These are phyloP conservation scores for Orthonyx spaldingii DNA, from an alignment of 2,113 vertebrate genomes.

Conservation along the genomic window DNA sequence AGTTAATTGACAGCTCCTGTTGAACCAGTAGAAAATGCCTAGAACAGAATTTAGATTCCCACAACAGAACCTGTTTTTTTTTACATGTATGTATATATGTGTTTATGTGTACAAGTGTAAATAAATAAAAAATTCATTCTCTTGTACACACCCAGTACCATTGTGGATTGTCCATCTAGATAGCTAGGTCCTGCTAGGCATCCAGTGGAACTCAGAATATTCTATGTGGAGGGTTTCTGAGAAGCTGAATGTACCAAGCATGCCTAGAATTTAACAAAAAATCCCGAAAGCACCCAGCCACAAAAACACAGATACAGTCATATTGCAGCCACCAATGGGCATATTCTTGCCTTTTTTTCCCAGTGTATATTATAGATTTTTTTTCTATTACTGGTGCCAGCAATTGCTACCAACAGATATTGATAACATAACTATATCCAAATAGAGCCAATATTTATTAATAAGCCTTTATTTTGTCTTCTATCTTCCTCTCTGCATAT, in stretches of 20 bases:
- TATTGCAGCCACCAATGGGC: background rate
- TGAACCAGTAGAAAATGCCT: background rate
- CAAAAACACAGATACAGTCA: background rate
- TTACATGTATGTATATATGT: too few species aligned
- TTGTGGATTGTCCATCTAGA: background rate
- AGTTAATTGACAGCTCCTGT: background rate
- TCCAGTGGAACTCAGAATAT: background rate
- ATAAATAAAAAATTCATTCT: background rate
- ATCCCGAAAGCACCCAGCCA: accelerated
- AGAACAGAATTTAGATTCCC: background rate
- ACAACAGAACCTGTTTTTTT: background rate
- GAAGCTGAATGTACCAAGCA: background rate
- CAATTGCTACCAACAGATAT: background rate
- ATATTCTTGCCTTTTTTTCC: background rate
- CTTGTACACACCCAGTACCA: background rate
- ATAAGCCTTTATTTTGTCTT: background rate
- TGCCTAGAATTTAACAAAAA: background rate
- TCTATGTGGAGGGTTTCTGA: background rate
- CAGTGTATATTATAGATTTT: background rate
- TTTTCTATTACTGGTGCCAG: background rate
- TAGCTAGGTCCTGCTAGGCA: background rate
- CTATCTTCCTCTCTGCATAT: background rate
- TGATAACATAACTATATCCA: background rate
- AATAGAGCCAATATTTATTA: background rate
- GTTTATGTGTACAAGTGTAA: background rate